Base-by-base conservation (phyloP, 2,113 vertebrate genomes). In the Pedionomus torquatus region DNA sequence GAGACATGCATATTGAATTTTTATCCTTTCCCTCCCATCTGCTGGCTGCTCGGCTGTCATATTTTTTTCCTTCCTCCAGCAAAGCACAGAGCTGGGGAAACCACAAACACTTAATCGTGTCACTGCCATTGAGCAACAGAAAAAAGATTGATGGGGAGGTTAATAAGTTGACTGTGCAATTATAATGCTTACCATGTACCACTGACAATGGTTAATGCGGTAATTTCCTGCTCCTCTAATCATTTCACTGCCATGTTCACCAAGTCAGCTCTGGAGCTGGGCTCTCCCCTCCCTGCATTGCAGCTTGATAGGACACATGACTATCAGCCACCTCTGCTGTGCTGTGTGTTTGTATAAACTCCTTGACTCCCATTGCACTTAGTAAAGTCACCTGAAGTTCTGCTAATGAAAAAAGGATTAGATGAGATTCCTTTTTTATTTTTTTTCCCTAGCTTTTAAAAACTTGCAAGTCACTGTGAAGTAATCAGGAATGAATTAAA, bases 141-240 rank as follows among this genome's bases (percentile, higher is more conserved):
- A 58, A n/a, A 58, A 88, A 87, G 87, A 87, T 60, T 87, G 70
- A 91, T 81, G 87, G 43, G 44, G 70, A 91, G 81, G 93, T 97
- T 95, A 97, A 93, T 92, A 89, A 96, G 90, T 91, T 97, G 88
- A 60, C 94, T 74, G n/a, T 86, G 93, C 65, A 91, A 95, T 91
- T 95, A 89, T 77, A 76, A 57, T 0, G 1, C 68, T 92, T 84
- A 31, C 76, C 44, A 5, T 37, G 95, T 68, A 37, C 55, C 68
- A 35, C 24, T 0, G 3, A 11, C 0, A 1, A 31, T 48, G 37
- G 92, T 81, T 93, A 94, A 94, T 80, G 89, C 46, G 60, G 76
- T 82, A 74, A 61, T 95, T 96, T 95, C 69, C 94, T 30, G 13
- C 83, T 89, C 75, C 82, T 89, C 69, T 76, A 63, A 92, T 76